phyloP scores from a whole-genome alignment of 2,113 vertebrate species.

The Ginglymostoma cirratum region DNA sequence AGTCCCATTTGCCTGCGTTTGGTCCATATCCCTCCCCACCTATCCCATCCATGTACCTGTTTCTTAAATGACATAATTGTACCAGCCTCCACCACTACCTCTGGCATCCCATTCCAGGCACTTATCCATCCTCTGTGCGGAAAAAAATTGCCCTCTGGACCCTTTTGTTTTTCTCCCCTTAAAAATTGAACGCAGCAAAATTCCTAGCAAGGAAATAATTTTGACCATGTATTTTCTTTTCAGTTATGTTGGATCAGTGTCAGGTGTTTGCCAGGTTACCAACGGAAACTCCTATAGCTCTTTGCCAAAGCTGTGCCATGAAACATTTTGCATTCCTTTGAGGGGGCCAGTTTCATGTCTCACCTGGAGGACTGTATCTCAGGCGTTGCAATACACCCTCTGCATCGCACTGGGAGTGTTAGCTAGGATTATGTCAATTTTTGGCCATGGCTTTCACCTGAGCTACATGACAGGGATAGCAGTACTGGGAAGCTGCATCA shows the following conservation, averaged over 20 bases:
- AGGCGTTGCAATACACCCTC: no score
- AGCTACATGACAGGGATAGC: not conserved
- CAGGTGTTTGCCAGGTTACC: not conserved
- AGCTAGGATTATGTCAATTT: not conserved
- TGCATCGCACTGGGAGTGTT: not conserved
- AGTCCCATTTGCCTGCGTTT: no score
- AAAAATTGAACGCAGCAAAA: not conserved
- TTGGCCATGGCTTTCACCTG: not conserved
- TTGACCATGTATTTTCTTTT: not conserved
- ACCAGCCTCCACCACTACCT: no score
- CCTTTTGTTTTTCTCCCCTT: no score
- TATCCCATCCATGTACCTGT: no score
- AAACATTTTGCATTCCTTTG: not conserved
- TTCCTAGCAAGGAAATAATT: not conserved
- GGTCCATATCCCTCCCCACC: no score
- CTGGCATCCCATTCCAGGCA: no score
- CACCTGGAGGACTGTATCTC: not conserved
- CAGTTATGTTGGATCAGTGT: not conserved
- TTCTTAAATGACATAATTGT: no score
- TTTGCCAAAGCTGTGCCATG: not conserved
- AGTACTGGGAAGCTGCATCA: not conserved
- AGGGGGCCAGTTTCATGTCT: not conserved
- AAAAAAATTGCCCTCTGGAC: no score
- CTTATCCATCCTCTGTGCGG: no score
- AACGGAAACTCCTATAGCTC: not conserved